Conservation (phyloP, 2,113 vertebrate genomes). For the Rhinoderma darwinii region DNA sequence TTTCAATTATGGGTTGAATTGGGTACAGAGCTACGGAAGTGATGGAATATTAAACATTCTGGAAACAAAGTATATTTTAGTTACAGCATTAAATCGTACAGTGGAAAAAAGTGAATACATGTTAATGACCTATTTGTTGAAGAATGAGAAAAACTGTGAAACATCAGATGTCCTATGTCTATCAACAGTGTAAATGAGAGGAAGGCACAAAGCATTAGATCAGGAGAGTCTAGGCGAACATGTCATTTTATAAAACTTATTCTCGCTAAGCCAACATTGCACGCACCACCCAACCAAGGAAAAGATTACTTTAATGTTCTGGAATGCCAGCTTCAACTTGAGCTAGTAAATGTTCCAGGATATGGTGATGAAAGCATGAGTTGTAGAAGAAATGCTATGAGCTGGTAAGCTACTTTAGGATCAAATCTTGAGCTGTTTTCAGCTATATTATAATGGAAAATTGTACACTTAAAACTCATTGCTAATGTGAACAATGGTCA, state of each 20-base stretch:
- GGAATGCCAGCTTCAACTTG: neutral
- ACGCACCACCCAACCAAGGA: conserved; percentile 43
- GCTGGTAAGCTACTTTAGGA: neutral
- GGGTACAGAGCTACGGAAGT: neutral
- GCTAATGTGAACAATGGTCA: neutral
- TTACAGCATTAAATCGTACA: neutral
- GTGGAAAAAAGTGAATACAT: neutral
- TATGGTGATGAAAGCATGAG: conserved; percentile 10
- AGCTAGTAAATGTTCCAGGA: conserved; percentile 20
- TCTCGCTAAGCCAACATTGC: conserved; percentile 27
- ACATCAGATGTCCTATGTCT: conserved; percentile 19
- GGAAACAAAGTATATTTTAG: neutral
- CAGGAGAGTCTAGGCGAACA: conserved; percentile 17
- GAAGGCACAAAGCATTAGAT: conserved; percentile 25
- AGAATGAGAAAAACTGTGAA: conserved; percentile 10
- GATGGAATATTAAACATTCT: neutral
- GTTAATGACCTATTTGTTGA: neutral
- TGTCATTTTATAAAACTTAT: conserved; percentile 8
- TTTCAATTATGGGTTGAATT: neutral
- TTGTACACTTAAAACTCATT: neutral
- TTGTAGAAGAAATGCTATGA: neutral
- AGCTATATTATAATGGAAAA: neutral
- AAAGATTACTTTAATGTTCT: conserved; percentile 34
- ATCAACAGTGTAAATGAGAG: conserved; percentile 19
- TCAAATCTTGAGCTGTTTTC: neutral